Evolutionary conservation across 2,113 vertebrate genomes (phyloP).

Genomic region (Cyprinodon tularosa): DNA sequence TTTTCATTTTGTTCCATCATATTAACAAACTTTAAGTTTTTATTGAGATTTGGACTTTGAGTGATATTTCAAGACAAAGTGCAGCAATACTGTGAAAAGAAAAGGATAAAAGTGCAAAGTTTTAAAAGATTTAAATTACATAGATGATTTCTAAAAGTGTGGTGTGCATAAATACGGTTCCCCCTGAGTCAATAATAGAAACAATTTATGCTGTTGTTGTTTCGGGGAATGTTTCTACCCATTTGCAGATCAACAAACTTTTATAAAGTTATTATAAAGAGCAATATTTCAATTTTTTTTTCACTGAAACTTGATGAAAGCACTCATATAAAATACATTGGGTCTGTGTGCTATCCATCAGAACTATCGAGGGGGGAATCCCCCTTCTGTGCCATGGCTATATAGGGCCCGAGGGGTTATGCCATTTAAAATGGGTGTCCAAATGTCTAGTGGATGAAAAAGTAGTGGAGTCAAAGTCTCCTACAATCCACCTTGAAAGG

Average conservation of each 20-base stretch:
- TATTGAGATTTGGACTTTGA: background rate
- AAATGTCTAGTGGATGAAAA: too few relatives aligned
- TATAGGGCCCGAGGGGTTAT: too few relatives aligned
- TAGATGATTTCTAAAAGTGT: background rate
- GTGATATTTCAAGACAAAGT: background rate
- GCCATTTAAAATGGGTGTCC: too few relatives aligned
- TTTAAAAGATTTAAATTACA: background rate
- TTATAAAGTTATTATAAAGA: too few relatives aligned
- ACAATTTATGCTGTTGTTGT: background rate
- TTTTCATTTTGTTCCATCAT: slow-evolving; percentile 3
- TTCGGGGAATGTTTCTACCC: background rate
- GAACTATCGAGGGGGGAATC: slow-evolving; percentile 53
- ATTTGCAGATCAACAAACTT: too few relatives aligned
- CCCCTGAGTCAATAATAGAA: background rate
- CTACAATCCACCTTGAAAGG: too few relatives aligned
- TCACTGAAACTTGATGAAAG: too few relatives aligned
- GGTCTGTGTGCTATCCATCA: slow-evolving; percentile 52
- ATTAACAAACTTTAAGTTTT: background rate
- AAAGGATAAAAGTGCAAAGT: background rate
- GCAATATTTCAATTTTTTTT: too few relatives aligned
- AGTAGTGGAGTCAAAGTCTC: too few relatives aligned
- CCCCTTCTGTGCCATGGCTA: slow-evolving; percentile 51
- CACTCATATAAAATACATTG: background rate
- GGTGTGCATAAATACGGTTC: background rate
- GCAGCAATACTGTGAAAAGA: too few relatives aligned